phyloP scores from a whole-genome alignment of 2,113 vertebrate species.

The Leucosticte australis region DNA sequence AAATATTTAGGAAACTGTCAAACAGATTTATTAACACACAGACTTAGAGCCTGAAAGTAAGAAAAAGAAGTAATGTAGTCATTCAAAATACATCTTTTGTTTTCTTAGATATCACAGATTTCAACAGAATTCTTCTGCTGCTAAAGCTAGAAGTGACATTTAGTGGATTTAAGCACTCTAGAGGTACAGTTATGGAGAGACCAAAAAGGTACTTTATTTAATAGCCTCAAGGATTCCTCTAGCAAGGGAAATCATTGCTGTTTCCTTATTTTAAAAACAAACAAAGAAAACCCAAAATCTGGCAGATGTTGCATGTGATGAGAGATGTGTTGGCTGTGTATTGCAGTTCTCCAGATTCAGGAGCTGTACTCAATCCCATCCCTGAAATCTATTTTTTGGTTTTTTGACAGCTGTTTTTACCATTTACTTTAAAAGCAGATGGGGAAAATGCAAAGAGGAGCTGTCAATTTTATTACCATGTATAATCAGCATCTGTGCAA shows the following conservation, averaged over 20 bases:
- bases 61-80: not conserved
- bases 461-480: constrained; percentile 74
- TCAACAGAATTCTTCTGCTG: not conserved
- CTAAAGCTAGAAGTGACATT: not conserved
- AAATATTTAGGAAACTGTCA: constrained; percentile 52
- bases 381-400: constrained; percentile 53
- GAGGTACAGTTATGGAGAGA: not conserved
- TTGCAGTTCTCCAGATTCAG: constrained; percentile 35
- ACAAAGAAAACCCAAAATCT: not conserved
- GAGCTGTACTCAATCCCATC: constrained; percentile 12
- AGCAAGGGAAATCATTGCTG: not conserved
- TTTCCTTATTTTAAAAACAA: constrained; percentile 35
- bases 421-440: constrained; percentile 76
- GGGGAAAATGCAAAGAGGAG: constrained; percentile 68
- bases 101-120: constrained; percentile 27
- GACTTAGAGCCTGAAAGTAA: not conserved
- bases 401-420: constrained; percentile 73
- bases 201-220: not conserved
- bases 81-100: not conserved
- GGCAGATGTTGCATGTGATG: not conserved
- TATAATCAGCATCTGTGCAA: constrained; percentile 74
- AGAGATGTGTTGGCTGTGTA: not conserved
- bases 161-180: not conserved
- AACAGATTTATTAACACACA: constrained; percentile 23
- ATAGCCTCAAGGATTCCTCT: constrained; percentile 20